Conservation (phyloP, 2,113 vertebrate genomes). For the Hyaena hyaena region DNA sequence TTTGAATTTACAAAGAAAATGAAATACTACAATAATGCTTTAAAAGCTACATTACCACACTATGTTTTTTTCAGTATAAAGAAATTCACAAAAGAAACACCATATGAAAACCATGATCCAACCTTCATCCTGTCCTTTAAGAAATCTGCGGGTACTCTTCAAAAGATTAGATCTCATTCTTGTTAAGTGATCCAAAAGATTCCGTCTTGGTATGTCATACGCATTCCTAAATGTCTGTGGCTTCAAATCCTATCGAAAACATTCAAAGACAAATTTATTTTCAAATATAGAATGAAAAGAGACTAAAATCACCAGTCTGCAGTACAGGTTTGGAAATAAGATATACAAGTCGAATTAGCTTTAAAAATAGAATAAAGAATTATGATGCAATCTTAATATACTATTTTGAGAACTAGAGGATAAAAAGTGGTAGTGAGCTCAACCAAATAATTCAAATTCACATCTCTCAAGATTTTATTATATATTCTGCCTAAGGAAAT, state of each 20-base stretch:
- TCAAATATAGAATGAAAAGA: slow-evolving; percentile 48
- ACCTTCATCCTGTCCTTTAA: slow-evolving; percentile 97
- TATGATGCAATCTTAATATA: background rate
- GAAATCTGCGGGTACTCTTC: slow-evolving; percentile 90
- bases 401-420: background rate
- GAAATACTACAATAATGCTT: background rate
- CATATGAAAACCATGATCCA: slow-evolving; percentile 69
- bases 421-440: background rate
- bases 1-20: slow-evolving; percentile 36
- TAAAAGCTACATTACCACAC: background rate
- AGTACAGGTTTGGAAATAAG: slow-evolving; percentile 19
- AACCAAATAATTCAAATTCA: slow-evolving; percentile 52
- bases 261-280: slow-evolving; percentile 74
- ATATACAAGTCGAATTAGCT: background rate
- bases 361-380: background rate
- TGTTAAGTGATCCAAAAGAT: slow-evolving; percentile 97
- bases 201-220: slow-evolving; percentile 96
- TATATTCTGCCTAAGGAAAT: background rate
- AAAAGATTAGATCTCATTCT: slow-evolving; percentile 98
- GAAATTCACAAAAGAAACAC: background rate
- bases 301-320: slow-evolving; percentile 19
- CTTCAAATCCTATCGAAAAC: slow-evolving; percentile 91
- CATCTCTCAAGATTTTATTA: slow-evolving; percentile 20
- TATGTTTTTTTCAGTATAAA: slow-evolving; percentile 29
- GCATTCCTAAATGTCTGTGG: slow-evolving; percentile 97